Base-by-base conservation (phyloP, 2,888 invertebrate species). In the Ochlodes sylvanus region DNA sequence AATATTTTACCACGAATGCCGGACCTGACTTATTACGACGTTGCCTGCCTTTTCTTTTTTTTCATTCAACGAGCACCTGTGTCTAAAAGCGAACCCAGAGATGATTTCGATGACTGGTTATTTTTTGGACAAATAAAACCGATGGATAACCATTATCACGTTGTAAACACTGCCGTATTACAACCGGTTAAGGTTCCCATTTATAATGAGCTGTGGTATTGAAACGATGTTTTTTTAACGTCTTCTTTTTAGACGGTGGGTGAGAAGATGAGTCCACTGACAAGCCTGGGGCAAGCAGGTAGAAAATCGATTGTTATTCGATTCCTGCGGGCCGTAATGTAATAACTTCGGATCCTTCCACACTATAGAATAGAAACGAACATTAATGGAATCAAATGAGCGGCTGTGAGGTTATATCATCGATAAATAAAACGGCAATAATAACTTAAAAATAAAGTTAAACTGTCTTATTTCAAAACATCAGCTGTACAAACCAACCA, bases 81-180 rank as follows among this genome's bases (percentile, higher is more conserved):
- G 83, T 78, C 79, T 83, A 79, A 83, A 79, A 81, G 79, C 78
- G 74, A 77, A 76, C 82, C 83, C 84, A 79, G 76, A 79, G 81
- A 82, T 84, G 82, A 86, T 84, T 86, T 80, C 83, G 81, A 89
- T 92, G 91, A 91, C 89, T 91, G 78, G 89, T 83, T 86, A 86
- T 86, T 89, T 86, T 80, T 75, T 75, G 70, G 66, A 80, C 75
- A 85, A 87, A 86, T 82, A 82, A 78, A 75, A 75, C 71, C 67
- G 72, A 72, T 55, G n/a, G 38, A 60, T 52, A 32, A 54, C 21
- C 5, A 17, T 3, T 69, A 47, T 63, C 60, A 57, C 57, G 3
- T 15, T 63, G 52, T 38, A 57, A 65, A 61, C 47, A 7, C 42
- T 19, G 44, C 54, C 34, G 27, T 67, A 61, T 21, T 38, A 9